Conservation (phyloP, 2,888 invertebrate genomes). For the Heliothis peltigera region DNA sequence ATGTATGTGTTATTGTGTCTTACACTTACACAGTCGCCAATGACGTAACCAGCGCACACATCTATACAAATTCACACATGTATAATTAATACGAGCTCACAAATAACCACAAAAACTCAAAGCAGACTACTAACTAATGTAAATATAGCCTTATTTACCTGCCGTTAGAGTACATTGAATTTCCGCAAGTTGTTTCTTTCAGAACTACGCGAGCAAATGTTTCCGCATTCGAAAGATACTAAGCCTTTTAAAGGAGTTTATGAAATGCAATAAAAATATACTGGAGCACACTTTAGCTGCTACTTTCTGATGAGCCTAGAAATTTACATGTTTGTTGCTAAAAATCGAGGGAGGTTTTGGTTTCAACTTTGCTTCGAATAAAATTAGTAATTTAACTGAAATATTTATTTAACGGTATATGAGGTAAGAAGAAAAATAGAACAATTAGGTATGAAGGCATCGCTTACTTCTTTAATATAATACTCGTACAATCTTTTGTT, state of each 20-base stretch:
- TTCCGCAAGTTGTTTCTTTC: constrained; percentile 28
- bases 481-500: too few species aligned
- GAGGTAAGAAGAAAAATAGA: too few species aligned
- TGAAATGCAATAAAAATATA: constrained; percentile 11
- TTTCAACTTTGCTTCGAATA: too few species aligned
- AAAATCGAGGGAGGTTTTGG: too few species aligned
- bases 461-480: too few species aligned
- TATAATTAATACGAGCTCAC: neutral
- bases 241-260: constrained; percentile 14
- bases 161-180: constrained; percentile 11
- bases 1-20: too few species aligned
- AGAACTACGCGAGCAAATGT: constrained; percentile 14
- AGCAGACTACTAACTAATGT: neutral
- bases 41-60: too few species aligned
- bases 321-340: neutral
- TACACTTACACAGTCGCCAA: too few species aligned
- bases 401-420: too few species aligned
- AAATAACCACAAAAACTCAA: neutral
- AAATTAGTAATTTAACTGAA: too few species aligned
- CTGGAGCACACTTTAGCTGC: constrained; percentile 12
- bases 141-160: constrained; percentile 16
- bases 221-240: constrained; percentile 15
- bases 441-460: too few species aligned
- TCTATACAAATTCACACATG: neutral
- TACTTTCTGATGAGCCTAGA: neutral